Base-by-base conservation (phyloP, 2,888 invertebrate species). In the Panorpa germanica region DNA sequence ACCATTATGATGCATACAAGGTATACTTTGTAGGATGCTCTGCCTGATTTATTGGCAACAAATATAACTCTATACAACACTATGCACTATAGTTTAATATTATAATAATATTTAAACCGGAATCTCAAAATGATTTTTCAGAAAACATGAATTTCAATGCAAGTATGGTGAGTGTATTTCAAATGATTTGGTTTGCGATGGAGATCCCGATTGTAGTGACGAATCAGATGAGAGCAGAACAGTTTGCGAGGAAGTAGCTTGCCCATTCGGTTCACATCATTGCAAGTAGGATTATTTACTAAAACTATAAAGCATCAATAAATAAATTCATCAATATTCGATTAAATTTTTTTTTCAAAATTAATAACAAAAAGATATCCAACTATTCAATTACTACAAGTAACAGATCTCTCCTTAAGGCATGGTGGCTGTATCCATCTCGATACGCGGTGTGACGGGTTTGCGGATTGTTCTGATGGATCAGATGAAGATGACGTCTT, bases 221-320 rank as follows among this genome's bases (percentile, higher is more conserved):
- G 35, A 34, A 25, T 43, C 43, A 4, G 46, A 46, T 35, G 46
- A 45, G 39, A 38, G 28, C 17, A 25, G 23, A 19, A 18, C 18
- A 1, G 37, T 35, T 19, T 45, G 45, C 30, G 29, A 34, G 19
- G 35, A 40, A 27, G 25, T 32, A 34, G 11, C 31, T 5, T 45
- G 45, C 34, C 41, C 42, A 5, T 28, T 35, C 14, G 32, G 37
- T 26, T 36, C 40, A 11, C 41, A 40, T 21, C 41, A 34, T 11
- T 45, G 45, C 25, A 37, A 34, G 11, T 29, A 23, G n/a, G n/a
- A n/a, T n/a, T n/a, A n/a, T n/a, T n/a, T n/a, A n/a, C n/a, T n/a
- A n/a, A n/a, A n/a, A n/a, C n/a, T n/a, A n/a, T n/a, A n/a, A n/a
- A n/a, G n/a, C n/a, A n/a, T n/a, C n/a, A n/a, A n/a, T n/a, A n/a